Evolutionary conservation across 2,113 vertebrate species (phyloP).

Genomic region (Trogon surrucura): DNA sequence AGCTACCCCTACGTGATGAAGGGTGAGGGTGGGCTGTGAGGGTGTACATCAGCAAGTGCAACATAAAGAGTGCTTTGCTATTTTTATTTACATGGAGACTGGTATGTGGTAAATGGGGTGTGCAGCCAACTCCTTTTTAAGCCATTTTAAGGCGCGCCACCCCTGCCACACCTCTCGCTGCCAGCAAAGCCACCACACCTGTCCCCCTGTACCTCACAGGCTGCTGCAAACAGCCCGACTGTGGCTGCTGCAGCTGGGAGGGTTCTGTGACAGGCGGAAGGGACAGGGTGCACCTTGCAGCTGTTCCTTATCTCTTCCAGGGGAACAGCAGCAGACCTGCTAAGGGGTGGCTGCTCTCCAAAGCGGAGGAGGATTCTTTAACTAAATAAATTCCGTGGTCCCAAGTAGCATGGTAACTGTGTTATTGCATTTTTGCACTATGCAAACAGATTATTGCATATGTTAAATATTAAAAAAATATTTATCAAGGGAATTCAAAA

Average conservation of each 20-base stretch:
- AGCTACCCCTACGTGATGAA: background rate
- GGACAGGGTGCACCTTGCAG: background rate
- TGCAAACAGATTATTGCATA: background rate
- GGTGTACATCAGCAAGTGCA: background rate
- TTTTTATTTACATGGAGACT: background rate
- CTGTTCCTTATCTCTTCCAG: background rate
- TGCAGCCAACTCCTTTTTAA: background rate
- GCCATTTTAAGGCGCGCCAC: background rate
- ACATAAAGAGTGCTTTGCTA: background rate
- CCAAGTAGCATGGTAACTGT: background rate
- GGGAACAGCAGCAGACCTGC: background rate
- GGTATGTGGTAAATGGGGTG: background rate
- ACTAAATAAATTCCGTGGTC: background rate
- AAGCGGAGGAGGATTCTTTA: background rate
- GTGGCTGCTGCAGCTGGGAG: background rate
- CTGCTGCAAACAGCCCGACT: background rate
- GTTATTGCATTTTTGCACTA: too few relatives aligned
- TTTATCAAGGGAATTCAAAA: background rate
- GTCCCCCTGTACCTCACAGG: background rate
- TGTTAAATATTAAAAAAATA: background rate
- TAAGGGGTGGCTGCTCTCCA: background rate
- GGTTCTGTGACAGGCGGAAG: background rate
- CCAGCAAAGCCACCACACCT: background rate
- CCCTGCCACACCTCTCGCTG: background rate
- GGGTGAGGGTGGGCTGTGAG: rapidly evolving